These are phyloP conservation scores for Alexandromys fortis DNA, from an alignment of 2,113 vertebrate genomes.

Conservation along the genomic window DNA sequence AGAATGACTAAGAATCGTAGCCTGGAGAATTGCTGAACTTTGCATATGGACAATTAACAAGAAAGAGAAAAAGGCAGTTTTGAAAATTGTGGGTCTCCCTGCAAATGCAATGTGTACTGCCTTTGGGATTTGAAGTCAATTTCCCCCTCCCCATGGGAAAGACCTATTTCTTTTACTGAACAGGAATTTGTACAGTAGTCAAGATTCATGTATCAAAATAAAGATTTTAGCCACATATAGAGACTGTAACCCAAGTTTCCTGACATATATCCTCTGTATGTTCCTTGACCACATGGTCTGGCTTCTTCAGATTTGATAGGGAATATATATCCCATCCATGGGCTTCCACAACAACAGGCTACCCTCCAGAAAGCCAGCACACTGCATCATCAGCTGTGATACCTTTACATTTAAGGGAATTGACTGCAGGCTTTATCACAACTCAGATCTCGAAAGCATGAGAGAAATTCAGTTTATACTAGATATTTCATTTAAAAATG, in stretches of 20 bases:
- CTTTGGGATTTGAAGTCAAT: background rate
- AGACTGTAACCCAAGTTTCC: background rate
- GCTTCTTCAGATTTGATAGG: background rate
- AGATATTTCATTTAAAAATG: background rate
- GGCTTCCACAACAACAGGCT: background rate
- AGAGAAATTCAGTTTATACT: background rate
- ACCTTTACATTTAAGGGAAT: conserved; percentile 9
- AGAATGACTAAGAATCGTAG: conserved; percentile 71
- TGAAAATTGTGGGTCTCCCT: conserved; percentile 45
- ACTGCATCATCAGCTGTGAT: background rate
- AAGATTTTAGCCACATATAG: background rate
- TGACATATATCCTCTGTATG: background rate
- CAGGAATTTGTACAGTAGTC: background rate
- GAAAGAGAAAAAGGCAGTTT: conserved; percentile 62
- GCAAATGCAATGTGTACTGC: background rate
- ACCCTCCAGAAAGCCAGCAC: background rate
- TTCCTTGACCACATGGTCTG: background rate
- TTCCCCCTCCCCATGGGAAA: background rate
- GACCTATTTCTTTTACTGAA: background rate
- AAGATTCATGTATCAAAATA: background rate
- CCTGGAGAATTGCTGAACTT: conserved; percentile 63
- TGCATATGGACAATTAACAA: conserved; percentile 63
- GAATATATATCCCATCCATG: fast-evolving
- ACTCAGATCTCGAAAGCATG: background rate
- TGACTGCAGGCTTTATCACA: background rate